A percentile compares a stretch with the other conserved stretches of the same genome.
These are phyloP conservation scores for Brassicogethes aeneus DNA, from an alignment of 2,888 invertebrate species.

Conservation along the genomic window DNA sequence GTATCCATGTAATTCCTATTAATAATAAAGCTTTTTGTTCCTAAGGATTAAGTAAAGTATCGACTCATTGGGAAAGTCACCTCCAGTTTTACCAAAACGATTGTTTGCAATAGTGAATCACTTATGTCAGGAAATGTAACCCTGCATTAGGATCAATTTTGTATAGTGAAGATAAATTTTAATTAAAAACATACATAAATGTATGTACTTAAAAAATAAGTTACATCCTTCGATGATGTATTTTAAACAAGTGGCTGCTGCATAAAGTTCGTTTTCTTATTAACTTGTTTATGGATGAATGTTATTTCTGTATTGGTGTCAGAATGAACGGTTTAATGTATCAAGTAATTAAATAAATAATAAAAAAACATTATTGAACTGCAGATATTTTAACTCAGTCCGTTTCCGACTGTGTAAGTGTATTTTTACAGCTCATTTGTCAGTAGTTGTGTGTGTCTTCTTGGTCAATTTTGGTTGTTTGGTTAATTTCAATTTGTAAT, in stretches of 20 bases:
- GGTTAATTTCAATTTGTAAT: constrained; percentile 32
- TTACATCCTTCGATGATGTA: constrained; percentile 35
- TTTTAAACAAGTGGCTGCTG: constrained; percentile 32
- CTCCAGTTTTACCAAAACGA: constrained; percentile 2
- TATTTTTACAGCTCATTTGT: constrained; percentile 38
- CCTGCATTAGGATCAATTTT: constrained; percentile 39
- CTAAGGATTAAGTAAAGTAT: constrained; percentile 9
- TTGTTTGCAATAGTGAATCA: background rate
- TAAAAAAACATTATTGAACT: constrained; percentile 29
- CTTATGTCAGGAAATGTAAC: constrained; percentile 15
- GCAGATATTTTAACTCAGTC: constrained; percentile 30
- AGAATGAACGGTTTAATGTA: constrained; percentile 38
- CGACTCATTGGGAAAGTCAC: background rate
- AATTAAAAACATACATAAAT: constrained; percentile 37
- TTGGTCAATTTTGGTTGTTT: constrained; percentile 26
- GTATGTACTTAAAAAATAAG: constrained; percentile 32
- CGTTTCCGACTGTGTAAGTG: constrained; percentile 34
- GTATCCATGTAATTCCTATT: constrained; percentile 14
- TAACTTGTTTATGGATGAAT: constrained; percentile 23
- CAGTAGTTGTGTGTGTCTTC: constrained; percentile 38
- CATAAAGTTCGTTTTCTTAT: background rate
- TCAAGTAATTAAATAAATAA: constrained; percentile 29
- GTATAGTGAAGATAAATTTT: constrained; percentile 37
- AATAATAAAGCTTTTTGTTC: constrained; percentile 15
- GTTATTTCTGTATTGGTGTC: constrained; percentile 38